Percentiles rank a stretch among this genome's conserved stretches.
Conservation (phyloP, 2,797 vertebrate species). For the Choloepus didactylus region DNA sequence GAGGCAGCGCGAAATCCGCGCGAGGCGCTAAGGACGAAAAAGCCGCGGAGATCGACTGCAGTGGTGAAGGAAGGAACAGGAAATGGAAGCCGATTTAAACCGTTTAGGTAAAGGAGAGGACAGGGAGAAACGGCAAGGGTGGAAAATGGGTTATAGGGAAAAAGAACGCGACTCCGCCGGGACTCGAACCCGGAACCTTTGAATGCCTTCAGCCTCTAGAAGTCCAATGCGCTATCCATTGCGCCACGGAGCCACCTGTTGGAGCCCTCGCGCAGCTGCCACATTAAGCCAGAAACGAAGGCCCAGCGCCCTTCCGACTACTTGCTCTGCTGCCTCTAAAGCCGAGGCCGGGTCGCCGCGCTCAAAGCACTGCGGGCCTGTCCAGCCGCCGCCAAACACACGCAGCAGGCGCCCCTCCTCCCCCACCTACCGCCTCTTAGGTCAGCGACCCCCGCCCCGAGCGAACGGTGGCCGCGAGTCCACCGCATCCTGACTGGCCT, state of each 20-base stretch:
- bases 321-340: rapidly evolving
- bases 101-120: background rate
- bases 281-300: constrained; percentile 72
- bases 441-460: background rate
- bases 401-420: background rate
- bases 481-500: background rate
- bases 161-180: constrained; percentile 89
- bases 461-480: background rate
- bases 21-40: background rate
- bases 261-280: background rate
- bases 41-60: rapidly evolving
- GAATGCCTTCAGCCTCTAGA: constrained; percentile 93
- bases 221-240: constrained; percentile 99
- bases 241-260: constrained; percentile 99
- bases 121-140: rapidly evolving
- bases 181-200: constrained; percentile 95
- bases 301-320: background rate
- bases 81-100: rapidly evolving
- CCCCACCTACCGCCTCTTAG: background rate
- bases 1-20: background rate
- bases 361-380: rapidly evolving
- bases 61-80: rapidly evolving
- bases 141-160: background rate
- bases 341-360: background rate
- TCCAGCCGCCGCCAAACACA: background rate